Base-by-base conservation (phyloP, 2,113 vertebrate species). In the Nothocercus nigrocapillus region DNA sequence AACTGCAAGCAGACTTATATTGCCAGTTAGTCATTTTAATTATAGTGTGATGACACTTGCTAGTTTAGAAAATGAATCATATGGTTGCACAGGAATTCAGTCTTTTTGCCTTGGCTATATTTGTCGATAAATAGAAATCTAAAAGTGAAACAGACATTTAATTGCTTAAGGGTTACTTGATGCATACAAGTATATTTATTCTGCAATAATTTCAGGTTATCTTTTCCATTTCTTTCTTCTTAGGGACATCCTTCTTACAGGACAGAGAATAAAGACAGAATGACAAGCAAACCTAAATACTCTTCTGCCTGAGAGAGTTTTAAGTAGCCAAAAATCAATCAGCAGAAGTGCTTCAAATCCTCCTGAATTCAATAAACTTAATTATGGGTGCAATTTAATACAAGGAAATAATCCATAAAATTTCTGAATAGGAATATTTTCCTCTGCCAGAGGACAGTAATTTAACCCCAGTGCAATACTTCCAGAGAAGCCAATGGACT, bases 11-110 rank as follows among this genome's bases (percentile, higher is more conserved):
- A 95, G 84, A 87, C 83, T 93, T 88, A 47, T 56, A 94, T 15
- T 96, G 93, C 77, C 89, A 94, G 93, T 91, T 95, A 96, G 83
- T 97, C 93, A 96, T 96, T 96, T 97, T 95, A 97, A 98, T 97
- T 94, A 94, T 93, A 92, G 44, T 81, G 92, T 91, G 85, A 94
- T 95, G 93, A 96, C 94, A 95, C 96, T 96, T 94, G 95, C 88
- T 95, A 88, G 93, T 94, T 95, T 75, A 88, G 81, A 88, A 89
- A 96, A 96, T 93, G 87, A 96, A 95, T 96, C 95, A 96, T 89
- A 96, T 89, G 87, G 82, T 63, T 92, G 40, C 59, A 93, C 49
- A 93, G 80, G 92, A 97, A 96, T 97, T 82, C 95, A 89, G 38
- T 54, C 94, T 68, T 85, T 80, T 92, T 84, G 42, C 86, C 40